Evolutionary conservation across 2,113 vertebrate genomes (phyloP), one percentile per base, ranked within the genome.

Genomic region (Aramus guarauna): DNA sequence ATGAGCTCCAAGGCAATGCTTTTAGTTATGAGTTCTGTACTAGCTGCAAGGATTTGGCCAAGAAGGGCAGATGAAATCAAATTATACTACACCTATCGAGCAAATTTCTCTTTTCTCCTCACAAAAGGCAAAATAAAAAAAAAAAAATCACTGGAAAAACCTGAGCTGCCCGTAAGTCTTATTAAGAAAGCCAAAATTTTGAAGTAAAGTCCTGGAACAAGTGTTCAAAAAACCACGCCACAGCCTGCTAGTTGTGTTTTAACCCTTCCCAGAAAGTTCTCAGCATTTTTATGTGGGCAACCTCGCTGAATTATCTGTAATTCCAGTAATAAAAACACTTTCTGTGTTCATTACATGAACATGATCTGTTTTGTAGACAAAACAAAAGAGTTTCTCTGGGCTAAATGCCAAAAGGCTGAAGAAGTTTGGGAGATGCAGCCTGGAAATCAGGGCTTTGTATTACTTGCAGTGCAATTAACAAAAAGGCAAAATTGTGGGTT

Each of bases 161-260:
- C 52, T 16, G 24, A 39, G 39, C 62, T 55, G 43, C 5, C 43
- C 45, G 24, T 0, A 0, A 39, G 7, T 6, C 26, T 56, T 48
- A 8, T 7, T 6, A 29, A 45, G 14, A 67, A 29, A 3, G 7
- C 1, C 30, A 17, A 9, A 15, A 58, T 1, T 24, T 47, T 23
- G 60, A 23, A 66, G 74, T 34, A 9, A 86, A 58, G 2, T n/a
- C 50, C 9, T 24, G 9, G 41, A 34, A 37, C 9, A 36, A 58
- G 27, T 14, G 39, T 6, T 45, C 41, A 24, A 14, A 37, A 79
- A 47, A 30, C 0, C 36, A 50, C 4, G 2, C 4, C 5, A 1
- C 36, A 45, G 27, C 72, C 52, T 27, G 21, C 37, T 79, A 11
- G 24, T 9, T 6, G 50, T 59, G 50, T 34, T 56, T 47, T 9